Evolutionary conservation across 1,140 invertebrate species (phyloP), one percentile per base, ranked within the genome.

Genomic region (Danaus plexippus): DNA sequence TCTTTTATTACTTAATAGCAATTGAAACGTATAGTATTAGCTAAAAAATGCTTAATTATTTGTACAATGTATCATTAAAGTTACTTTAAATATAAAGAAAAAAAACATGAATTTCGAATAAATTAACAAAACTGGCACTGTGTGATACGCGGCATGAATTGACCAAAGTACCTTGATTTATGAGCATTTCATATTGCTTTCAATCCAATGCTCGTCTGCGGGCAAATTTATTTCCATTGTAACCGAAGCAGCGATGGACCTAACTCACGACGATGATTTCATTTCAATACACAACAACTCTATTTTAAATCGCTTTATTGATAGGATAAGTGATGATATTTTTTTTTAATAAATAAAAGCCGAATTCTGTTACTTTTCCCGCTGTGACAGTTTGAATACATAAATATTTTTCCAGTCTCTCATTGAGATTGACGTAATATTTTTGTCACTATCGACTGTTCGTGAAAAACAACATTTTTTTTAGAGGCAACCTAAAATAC

Each of bases 261-360:
- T 40, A 32, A 32, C 22, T 32, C 22, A 32, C 22, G 4, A 32
- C 22, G 22, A 32, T 32, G 22, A 32, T 32, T 47, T 7, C 45
- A 6, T 47, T 11, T 47, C 11, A 47, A 47, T 47, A 47, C 15
- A 11, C 45, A 48, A 51, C 12, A 51, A 51, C 22, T 32, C 61
- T 65, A 64, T 69, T 75, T 75, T 71, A 59, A 65, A 69, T 69
- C 63, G 64, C 60, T 64, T 60, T 55, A 68, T 71, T 64, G 70
- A 66, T 66, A 67, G 64, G 47, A 57, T 32, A 57, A 63, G 61
- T 50, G 59, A 41, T 54, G 59, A 61, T 42, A 51, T 50, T 57
- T 64, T 73, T 73, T 75, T 72, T 65, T 63, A 75, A 75, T 75
- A 75, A 73, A 75, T 76, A 76, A 76, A 76, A 76, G 73, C 69